Conservation (phyloP, 2,888 invertebrate species). For the Sinotaia quadrata region DNA sequence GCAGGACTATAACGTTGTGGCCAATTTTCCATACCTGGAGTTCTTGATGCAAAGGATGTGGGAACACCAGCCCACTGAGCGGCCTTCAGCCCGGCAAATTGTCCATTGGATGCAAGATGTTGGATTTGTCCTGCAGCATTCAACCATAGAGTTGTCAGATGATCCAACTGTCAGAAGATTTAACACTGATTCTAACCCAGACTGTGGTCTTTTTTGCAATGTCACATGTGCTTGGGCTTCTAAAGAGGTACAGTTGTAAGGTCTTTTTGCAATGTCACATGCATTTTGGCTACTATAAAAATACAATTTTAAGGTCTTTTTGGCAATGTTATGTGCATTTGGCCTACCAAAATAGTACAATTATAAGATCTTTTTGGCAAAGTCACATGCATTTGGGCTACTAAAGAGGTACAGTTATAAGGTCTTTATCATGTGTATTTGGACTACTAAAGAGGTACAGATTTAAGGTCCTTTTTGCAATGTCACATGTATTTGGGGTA, state of each 20-base stretch:
- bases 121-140: conserved; percentile 52
- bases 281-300: too few species aligned
- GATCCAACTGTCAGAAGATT: not conserved
- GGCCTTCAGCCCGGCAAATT: conserved; percentile 53
- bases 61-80: conserved; percentile 41
- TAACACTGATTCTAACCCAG: too few species aligned
- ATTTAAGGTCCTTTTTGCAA: conserved; percentile 17
- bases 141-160: conserved; percentile 29
- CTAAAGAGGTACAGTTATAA: too few species aligned
- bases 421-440: too few species aligned
- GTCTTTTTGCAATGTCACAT: not conserved
- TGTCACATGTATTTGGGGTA: conserved; percentile 33
- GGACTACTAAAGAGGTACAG: too few species aligned
- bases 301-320: too few species aligned
- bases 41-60: conserved; percentile 57
- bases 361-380: too few species aligned
- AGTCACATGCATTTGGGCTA: too few species aligned
- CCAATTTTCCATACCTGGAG: conserved; percentile 56
- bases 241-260: conserved; percentile 9
- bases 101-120: conserved; percentile 44
- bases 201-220: conserved; percentile 8
- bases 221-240: conserved; percentile 34
- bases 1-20: conserved; percentile 53
- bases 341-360: too few species aligned
- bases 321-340: too few species aligned